Base-by-base conservation (phyloP, 2,888 invertebrate genomes). In the Sturmia bella region DNA sequence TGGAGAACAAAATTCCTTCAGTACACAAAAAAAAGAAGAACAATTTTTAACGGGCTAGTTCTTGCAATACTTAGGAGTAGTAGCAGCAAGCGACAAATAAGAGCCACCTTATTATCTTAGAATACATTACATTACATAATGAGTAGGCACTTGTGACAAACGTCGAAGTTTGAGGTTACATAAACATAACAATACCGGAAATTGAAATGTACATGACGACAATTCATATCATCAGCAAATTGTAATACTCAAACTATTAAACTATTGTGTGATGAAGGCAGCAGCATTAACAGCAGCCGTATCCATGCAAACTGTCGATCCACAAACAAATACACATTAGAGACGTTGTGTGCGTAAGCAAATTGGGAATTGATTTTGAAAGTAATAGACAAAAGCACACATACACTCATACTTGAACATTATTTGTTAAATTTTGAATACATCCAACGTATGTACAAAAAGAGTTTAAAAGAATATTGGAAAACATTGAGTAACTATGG, bases 121-220 rank as follows among this genome's bases (percentile, higher is more conserved):
- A 13, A 13, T 6, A 52, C 27, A 15, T 9, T n/a, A 5, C 48
- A 1, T 32, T 11, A 1, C 9, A 27, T 27, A 73, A 1, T 1
- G 9, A n/a, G n/a, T 24, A 54, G 11, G 59, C 32, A 61, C 27
- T 52, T 54, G 9, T 43, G 48, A 39, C 50, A 69, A 64, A 57
- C 48, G 63, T 50, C 52, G 13, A 66, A 78, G 68, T 70, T 77
- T 82, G 77, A 74, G 82, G 82, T 82, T 82, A 82, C 66, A 70
- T 77, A 59, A 61, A 69, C 15, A 45, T 37, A 75, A 79, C 86
- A 88, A 86, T 87, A 88, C 85, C 87, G 89, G 88, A 88, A 89
- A 88, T 89, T 88, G 89, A 89, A 88, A 88, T 86, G 87, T 87
- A 88, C 89, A 89, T 88, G 89, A 88, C 88, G 89, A 88, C 88